Percentiles rank a stretch among this genome's conserved stretches.
Evolutionary conservation across 2,113 vertebrate species (phyloP).

Genomic region (Oriolus oriolus): DNA sequence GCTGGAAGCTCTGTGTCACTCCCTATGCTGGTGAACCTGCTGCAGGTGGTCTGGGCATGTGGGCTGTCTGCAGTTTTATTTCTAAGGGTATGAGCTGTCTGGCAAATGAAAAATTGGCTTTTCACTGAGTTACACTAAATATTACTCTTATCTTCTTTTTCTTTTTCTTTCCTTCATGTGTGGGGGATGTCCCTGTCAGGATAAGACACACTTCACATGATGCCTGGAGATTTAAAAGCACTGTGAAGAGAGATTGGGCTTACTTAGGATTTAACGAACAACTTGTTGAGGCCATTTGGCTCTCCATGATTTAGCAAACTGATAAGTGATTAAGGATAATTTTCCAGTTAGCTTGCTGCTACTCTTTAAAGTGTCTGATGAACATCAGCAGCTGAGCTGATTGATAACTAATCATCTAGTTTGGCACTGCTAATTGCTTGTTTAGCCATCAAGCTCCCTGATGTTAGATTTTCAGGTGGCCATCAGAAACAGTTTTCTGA

Average conservation of each 20-base stretch:
- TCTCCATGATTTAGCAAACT: not conserved
- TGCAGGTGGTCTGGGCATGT: not conserved
- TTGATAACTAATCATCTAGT: not conserved
- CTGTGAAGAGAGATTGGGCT: not conserved
- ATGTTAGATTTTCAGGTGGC: not conserved
- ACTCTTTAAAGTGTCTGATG: not conserved
- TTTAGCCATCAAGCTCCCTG: not conserved
- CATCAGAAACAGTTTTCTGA: not conserved
- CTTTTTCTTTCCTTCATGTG: not conserved
- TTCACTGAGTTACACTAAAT: not conserved
- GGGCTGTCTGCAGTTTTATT: not conserved
- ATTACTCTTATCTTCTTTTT: not conserved
- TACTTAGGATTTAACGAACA: not conserved
- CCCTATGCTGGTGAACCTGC: not conserved
- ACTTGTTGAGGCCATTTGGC: not conserved
- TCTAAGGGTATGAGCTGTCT: not conserved
- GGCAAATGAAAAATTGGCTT: not conserved
- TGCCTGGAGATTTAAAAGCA: not conserved
- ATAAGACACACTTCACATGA: not conserved
- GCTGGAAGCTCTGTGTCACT: not conserved
- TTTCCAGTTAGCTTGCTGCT: not conserved
- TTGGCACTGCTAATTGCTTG: not conserved
- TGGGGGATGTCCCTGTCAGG: not conserved
- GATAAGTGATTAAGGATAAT: not conserved
- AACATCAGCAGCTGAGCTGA: not conserved